phyloP scores from a whole-genome alignment of 2,888 invertebrate genomes.

The Chironomus riparius region DNA sequence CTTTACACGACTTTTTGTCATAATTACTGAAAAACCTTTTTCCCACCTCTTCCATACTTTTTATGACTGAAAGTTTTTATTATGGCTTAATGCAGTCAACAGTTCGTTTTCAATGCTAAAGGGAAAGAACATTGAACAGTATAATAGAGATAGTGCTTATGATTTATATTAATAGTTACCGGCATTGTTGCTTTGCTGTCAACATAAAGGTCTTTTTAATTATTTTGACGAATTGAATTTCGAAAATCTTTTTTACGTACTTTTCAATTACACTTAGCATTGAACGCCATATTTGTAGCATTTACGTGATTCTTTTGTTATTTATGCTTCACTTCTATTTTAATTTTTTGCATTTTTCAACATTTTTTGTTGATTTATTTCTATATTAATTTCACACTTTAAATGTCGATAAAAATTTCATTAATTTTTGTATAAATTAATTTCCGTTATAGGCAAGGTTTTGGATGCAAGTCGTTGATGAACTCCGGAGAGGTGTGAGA shows the following conservation, averaged over 20 bases:
- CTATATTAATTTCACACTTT: not conserved
- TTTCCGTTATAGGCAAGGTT: slow-evolving; percentile 66
- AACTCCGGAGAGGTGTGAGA: slow-evolving; percentile 83
- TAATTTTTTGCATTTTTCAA: not conserved
- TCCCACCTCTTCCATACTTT: too few relatives aligned
- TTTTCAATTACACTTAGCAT: not conserved
- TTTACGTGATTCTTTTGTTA: not conserved
- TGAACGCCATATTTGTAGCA: not conserved
- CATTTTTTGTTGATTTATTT: not conserved
- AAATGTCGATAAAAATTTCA: not conserved
- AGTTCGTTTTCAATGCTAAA: not conserved
- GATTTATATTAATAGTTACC: not conserved
- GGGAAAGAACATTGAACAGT: not conserved
- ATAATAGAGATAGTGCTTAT: not conserved
- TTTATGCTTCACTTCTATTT: not conserved
- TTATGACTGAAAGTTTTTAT: too few relatives aligned
- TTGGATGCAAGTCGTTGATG: slow-evolving; percentile 92
- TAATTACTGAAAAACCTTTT: too few relatives aligned
- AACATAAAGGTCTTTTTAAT: not conserved
- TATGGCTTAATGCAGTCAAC: not conserved
- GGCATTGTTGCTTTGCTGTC: not conserved
- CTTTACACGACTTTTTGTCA: too few relatives aligned
- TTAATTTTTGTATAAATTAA: not conserved
- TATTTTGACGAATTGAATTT: not conserved
- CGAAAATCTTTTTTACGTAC: not conserved